phyloP scores from a whole-genome alignment of 2,113 vertebrate genomes.

The Dicaeum eximium region DNA sequence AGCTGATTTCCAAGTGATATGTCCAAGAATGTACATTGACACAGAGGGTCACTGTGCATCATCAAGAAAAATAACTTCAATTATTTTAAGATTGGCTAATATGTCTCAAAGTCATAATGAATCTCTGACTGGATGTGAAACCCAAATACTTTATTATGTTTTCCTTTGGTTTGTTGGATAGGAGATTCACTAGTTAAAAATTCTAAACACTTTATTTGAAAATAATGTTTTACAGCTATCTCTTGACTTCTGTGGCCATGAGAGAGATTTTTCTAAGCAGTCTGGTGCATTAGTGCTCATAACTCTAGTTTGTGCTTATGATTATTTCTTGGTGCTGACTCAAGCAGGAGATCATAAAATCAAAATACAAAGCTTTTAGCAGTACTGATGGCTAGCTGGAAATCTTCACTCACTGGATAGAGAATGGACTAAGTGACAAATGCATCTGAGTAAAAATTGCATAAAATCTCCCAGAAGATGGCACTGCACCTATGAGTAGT shows the following conservation, averaged over 20 bases:
- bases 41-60: neutral
- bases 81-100: neutral
- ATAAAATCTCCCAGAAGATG: constrained; percentile 37
- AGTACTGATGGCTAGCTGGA: neutral
- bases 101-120: neutral
- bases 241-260: neutral
- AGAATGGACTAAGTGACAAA: neutral
- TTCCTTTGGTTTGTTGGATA: neutral
- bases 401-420: neutral
- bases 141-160: neutral
- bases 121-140: neutral
- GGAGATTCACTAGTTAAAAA: neutral
- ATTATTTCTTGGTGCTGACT: neutral
- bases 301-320: neutral
- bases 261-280: neutral
- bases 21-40: neutral
- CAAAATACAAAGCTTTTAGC: neutral
- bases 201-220: neutral
- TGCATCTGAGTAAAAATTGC: neutral
- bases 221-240: neutral
- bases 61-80: neutral
- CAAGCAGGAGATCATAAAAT: neutral
- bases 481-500: constrained; percentile 6
- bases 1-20: neutral
- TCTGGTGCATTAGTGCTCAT: neutral